Conservation (phyloP, 2,113 vertebrate genomes). For the Panthera tigris region DNA sequence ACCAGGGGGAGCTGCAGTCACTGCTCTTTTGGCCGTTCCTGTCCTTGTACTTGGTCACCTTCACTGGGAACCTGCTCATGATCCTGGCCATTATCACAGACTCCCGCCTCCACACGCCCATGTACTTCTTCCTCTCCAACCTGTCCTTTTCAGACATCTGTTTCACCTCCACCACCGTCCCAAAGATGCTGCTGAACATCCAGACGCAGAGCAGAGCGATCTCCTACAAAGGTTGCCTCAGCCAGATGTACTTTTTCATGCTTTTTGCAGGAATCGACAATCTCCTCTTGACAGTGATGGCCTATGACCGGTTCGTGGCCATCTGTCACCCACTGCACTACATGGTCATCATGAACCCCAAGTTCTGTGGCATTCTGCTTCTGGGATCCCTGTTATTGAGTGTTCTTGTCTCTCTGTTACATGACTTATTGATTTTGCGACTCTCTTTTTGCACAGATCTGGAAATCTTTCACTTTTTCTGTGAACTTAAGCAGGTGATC, state of each 20-base stretch:
- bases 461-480: conserved; percentile 57
- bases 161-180: not conserved
- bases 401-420: not conserved
- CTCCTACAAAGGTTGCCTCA: not conserved
- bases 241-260: not conserved
- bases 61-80: no score
- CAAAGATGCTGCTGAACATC: not conserved
- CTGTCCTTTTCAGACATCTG: not conserved
- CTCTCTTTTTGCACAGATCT: conserved; percentile 35
- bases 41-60: not conserved
- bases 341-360: not conserved
- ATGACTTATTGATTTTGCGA: not conserved
- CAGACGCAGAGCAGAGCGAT: not conserved
- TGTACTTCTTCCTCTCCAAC: not conserved
- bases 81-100: not conserved
- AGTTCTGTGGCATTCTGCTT: not conserved
- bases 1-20: not conserved
- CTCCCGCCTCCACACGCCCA: not conserved
- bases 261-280: not conserved
- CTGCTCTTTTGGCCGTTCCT: not conserved
- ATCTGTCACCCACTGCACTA: conserved; percentile 51
- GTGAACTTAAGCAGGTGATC: conserved; percentile 47
- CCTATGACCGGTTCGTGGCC: not conserved
- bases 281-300: not conserved
- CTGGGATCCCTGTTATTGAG: not conserved